phyloP scores from a whole-genome alignment of 2,113 vertebrate genomes.

The Amphilophus citrinellus region DNA sequence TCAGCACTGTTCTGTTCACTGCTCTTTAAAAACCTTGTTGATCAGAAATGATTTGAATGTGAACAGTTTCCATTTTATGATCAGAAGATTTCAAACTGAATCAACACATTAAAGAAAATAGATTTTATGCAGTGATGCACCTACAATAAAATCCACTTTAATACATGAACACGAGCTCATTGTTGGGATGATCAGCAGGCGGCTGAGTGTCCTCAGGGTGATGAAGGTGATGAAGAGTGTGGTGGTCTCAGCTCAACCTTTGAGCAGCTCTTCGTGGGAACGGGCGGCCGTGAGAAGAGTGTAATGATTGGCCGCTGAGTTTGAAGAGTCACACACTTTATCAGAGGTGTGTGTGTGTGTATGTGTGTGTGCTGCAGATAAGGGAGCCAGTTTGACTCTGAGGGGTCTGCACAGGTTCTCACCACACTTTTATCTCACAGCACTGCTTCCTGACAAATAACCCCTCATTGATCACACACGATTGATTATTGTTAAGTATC shows the following conservation, averaged over 20 bases:
- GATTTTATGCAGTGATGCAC: too few relatives aligned
- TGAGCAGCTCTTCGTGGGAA: slow-evolving; percentile 15
- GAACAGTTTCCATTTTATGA: too few relatives aligned
- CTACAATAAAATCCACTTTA: too few relatives aligned
- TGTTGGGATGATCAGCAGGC: not conserved
- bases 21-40: too few relatives aligned
- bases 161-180: not conserved
- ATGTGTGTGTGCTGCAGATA: not conserved
- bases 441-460: not conserved
- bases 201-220: too few relatives aligned
- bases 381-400: not conserved
- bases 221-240: too few relatives aligned
- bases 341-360: too few relatives aligned
- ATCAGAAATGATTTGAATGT: too few relatives aligned
- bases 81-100: too few relatives aligned
- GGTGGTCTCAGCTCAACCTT: not conserved
- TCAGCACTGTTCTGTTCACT: too few relatives aligned
- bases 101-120: too few relatives aligned
- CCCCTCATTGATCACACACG: not conserved
- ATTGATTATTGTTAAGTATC: not conserved
- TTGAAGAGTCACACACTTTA: slow-evolving; percentile 23
- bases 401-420: slow-evolving; percentile 4
- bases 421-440: slow-evolving; percentile 17
- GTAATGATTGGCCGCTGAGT: slow-evolving; percentile 24
- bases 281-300: slow-evolving; percentile 22